These are phyloP conservation scores for Zosterops hypoxanthus DNA, from an alignment of 2,113 vertebrate genomes.

Conservation along the genomic window DNA sequence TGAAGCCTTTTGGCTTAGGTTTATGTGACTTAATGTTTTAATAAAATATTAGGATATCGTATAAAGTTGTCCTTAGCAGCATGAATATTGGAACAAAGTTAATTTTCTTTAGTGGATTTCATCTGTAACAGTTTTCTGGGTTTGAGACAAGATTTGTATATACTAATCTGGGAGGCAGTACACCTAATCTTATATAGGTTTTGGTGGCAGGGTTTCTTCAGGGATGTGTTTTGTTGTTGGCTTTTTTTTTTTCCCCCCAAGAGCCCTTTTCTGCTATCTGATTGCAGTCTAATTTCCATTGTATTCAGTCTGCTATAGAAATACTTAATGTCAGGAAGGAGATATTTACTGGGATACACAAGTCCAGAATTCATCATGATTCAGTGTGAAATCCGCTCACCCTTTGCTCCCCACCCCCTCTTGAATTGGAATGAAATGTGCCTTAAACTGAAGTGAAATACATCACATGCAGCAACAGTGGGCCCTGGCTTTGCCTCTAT, in stretches of 20 bases:
- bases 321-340: constrained; percentile 79
- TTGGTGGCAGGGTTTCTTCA: not conserved
- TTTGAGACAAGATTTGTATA: not conserved
- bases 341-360: constrained; percentile 80
- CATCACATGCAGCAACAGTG: constrained; percentile 79
- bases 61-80: not conserved
- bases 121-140: not conserved
- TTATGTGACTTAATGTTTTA: not conserved
- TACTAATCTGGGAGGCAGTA: not conserved
- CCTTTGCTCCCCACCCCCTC: constrained; percentile 82
- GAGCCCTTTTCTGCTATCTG: not conserved
- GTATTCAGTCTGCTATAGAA: constrained; percentile 72
- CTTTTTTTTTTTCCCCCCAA: too few relatives aligned
- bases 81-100: not conserved
- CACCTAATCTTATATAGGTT: not conserved
- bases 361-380: constrained; percentile 87
- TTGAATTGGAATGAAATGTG: constrained; percentile 85
- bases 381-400: constrained; percentile 82
- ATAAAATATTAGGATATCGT: not conserved
- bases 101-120: not conserved
- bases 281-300: constrained; percentile 71
- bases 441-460: constrained; percentile 87
- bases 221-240: not conserved
- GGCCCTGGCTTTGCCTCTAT: constrained; percentile 78
- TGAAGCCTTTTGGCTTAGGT: constrained; percentile 1